Evolutionary conservation across 2,113 vertebrate species (phyloP), one percentile per base, ranked within the genome.

Genomic region (Pelmatolapia mariae): DNA sequence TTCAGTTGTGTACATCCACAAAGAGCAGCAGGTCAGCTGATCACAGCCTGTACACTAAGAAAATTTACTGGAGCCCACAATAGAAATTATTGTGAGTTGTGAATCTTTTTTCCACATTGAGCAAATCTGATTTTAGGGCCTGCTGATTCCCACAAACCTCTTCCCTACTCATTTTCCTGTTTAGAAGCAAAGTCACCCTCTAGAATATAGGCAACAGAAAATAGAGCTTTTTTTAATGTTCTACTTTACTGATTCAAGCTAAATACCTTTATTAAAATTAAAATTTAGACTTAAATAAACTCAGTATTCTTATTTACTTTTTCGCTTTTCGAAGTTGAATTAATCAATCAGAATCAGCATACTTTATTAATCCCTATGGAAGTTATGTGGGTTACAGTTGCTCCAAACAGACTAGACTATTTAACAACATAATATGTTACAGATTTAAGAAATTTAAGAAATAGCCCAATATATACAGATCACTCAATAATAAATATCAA

Each of bases 241-340:
- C 36, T 61, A 61, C 3, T 31, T 61, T 0, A 54, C 53, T 1
- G n/a, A 54, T 54, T 54, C 53, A 54, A 54, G 53, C 10, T 0
- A 5, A 54, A 10, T 12, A 24, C 53, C 53, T 54, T 54, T 24
- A 57, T 57, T 57, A 57, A 57, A 57, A 26, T 57, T 15, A 26
- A 8, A 57, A 15, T 57, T 57, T 33, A 61, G 16, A 61, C 57
- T 61, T 61, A 61, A 61, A 61, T 61, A 31, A 61, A 61, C 26
- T 0, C 57, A 18, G 8, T 61, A 33, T 61, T 61, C 29, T 29
- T 33, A 4, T 61, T 61, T 61, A 31, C 5, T 61, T 59, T 31
- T 59, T 18, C 5, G 18, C 15, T 31, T 18, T 61, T 26, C 29
- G 56, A 29, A 59, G 56, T 29, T 29, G 56, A 59, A 4, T 59